A percentile compares a stretch with the other conserved stretches of the same genome.
These are phyloP conservation scores for Brotula barbata DNA, from an alignment of 2,797 vertebrate species.

Conservation along the genomic window DNA sequence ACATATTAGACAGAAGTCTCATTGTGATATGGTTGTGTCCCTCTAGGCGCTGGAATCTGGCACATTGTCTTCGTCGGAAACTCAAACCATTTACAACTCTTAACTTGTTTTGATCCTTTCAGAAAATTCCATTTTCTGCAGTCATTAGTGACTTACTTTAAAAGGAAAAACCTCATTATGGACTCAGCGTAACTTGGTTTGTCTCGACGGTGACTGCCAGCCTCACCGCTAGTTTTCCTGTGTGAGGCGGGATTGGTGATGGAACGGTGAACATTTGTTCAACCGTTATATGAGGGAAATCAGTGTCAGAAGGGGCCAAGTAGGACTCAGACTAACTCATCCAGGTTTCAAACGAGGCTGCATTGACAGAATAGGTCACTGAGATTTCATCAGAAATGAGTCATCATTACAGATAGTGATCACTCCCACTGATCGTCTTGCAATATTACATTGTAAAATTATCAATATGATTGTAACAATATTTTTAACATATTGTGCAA, in stretches of 20 bases:
- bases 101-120: slow-evolving; percentile 74
- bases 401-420: no score
- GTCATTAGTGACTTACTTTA: slow-evolving; percentile 57
- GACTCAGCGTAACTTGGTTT: slow-evolving; percentile 53
- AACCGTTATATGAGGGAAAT: slow-evolving; percentile 10
- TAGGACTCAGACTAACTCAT: no score
- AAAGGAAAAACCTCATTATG: slow-evolving; percentile 73
- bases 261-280: slow-evolving; percentile 12
- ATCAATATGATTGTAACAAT: no score
- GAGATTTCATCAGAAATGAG: no score
- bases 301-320: no score
- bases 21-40: slow-evolving; percentile 71
- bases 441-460: no score
- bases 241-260: slow-evolving; percentile 7
- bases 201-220: slow-evolving; percentile 60
- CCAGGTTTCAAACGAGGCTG: no score
- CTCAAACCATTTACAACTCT: slow-evolving; percentile 76
- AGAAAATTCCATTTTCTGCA: slow-evolving; percentile 75
- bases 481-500: no score
- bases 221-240: slow-evolving; percentile 39
- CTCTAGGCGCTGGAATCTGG: slow-evolving; percentile 78
- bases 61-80: slow-evolving; percentile 77
- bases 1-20: slow-evolving; percentile 67
- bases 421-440: no score
- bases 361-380: no score